Base-by-base conservation (phyloP, 2,797 vertebrate genomes). In the Melanotaenia parkinsoni region DNA sequence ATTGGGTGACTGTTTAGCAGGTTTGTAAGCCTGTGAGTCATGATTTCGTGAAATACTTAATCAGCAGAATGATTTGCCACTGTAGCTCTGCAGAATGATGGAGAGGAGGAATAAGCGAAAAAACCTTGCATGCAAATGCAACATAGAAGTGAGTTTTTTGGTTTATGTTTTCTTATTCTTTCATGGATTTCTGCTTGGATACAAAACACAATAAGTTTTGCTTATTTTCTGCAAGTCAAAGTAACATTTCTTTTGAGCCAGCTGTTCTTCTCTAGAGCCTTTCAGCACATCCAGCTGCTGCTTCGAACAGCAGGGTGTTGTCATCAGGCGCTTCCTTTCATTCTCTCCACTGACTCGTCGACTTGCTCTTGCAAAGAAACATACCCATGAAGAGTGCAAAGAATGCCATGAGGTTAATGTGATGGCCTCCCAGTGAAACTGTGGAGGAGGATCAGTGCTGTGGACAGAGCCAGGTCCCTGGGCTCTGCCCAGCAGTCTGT, bases 331-430 rank as follows among this genome's bases (percentile, higher is more conserved):
- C 74, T 73, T 83, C 81, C 71, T 71, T 10, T 43, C 37, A 35
- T 80, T 73, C 67, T 77, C 65, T 69, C n/a, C 24, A 79, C 77
- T 83, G 74, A 78, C 80, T 85, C 28, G 67, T 80, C 33, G 35
- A 86, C 84, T 91, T 75, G 83, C 84, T 88, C 84, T 90, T 85
- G 87, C 85, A 91, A 91, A 89, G 74, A 92, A 91, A 92, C 91
- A 90, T 91, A 93, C 90, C 91, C 92, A 94, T 94, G 94, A 94
- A 94, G 92, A 95, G 95, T 95, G 95, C 94, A 95, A 95, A 95
- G 91, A 95, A 95, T 95, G 94, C 93, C 92, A 94, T 94, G 94
- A 95, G 93, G 93, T 93, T 92, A 93, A 95, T 94, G 93, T 93
- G 90, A 92, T 92, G 91, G 89, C 90, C 94, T 91, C 93, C 92